A percentile compares a stretch with the other conserved stretches of the same genome.
Conservation (phyloP, 2,113 vertebrate genomes). For the Stigmatopora nigra region DNA sequence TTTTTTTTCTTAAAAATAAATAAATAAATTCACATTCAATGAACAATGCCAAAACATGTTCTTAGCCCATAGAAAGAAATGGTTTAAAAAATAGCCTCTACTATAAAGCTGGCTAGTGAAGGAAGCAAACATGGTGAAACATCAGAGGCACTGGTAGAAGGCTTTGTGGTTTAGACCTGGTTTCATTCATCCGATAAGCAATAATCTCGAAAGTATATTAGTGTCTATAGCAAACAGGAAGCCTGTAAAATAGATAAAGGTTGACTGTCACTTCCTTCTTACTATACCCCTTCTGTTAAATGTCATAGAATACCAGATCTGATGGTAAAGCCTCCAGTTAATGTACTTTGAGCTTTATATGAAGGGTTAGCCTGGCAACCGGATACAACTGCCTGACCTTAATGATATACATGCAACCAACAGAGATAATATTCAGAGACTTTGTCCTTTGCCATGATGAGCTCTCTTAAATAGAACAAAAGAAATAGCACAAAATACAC, state of each 20-base stretch:
- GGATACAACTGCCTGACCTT: conserved; percentile 1
- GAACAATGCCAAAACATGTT: not conserved
- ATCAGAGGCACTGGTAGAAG: conserved; percentile 21
- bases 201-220: conserved; percentile 8
- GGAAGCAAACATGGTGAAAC: conserved; percentile 41
- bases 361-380: conserved; percentile 5
- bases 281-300: not conserved
- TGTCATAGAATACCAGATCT: not conserved
- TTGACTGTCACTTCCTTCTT: not conserved
- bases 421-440: conserved; percentile 15
- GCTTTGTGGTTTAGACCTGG: conserved; percentile 38
- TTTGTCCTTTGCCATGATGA: conserved; percentile 5
- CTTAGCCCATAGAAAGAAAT: not conserved
- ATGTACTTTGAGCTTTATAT: conserved; percentile 10
- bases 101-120: conserved; percentile 3
- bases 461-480: conserved; percentile 5
- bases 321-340: not conserved
- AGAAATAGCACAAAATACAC: not conserved
- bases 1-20: no score
- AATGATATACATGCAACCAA: conserved; percentile 14
- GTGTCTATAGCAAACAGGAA: not conserved
- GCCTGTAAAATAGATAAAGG: not conserved
- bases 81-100: not conserved
- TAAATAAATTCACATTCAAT: no score
- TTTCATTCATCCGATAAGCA: conserved; percentile 28